Base-by-base conservation (phyloP, 2,113 vertebrate genomes). In the Hippolais icterina region DNA sequence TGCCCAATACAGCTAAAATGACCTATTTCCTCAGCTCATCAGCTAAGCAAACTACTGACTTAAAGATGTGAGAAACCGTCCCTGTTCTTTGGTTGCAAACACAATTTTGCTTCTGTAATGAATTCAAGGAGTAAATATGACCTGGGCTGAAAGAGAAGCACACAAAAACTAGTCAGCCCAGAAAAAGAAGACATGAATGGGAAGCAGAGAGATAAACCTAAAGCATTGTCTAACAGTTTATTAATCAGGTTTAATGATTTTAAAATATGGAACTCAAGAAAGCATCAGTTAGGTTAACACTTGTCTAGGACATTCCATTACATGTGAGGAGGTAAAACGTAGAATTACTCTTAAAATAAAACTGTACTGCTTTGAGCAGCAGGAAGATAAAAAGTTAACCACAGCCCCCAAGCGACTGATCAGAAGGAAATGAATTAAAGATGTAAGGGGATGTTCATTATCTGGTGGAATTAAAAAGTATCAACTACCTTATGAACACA, bases 31-130 rank as follows among this genome's bases (percentile, higher is more conserved):
- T 92, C 74, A 84, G 74, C 77, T 89, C 94, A 71, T 94, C 94
- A 95, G 87, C 94, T 93, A 87, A 94, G 87, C 72, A 96, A 96
- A 94, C 91, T 72, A 85, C 69, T 75, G 90, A 90, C 63, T 92
- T 86, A 68, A 92, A 83, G 76, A 92, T 56, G 72, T 68, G 44
- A 92, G 92, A 94, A 93, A 59, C 52, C 35, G 70, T 60, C 19
- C 39, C 78, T 81, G 33, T 41, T 70, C 39, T 87, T 71, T 64
- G 17, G 52, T 78, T 93, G 42, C 80, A 81, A 94, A 81, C 29
- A 77, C 33, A 47, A 22, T 83, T 92, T 94, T 68, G 27, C 56
- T 93, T 81, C 44, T 63, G 35, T 70, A 75, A 87, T 29, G 33
- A 90, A 87, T 63, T 54, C 2, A 19, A 92, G 68, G 22, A 92